These are phyloP conservation scores for Bedellia somnulentella DNA, from an alignment of 2,888 invertebrate genomes.

Conservation along the genomic window DNA sequence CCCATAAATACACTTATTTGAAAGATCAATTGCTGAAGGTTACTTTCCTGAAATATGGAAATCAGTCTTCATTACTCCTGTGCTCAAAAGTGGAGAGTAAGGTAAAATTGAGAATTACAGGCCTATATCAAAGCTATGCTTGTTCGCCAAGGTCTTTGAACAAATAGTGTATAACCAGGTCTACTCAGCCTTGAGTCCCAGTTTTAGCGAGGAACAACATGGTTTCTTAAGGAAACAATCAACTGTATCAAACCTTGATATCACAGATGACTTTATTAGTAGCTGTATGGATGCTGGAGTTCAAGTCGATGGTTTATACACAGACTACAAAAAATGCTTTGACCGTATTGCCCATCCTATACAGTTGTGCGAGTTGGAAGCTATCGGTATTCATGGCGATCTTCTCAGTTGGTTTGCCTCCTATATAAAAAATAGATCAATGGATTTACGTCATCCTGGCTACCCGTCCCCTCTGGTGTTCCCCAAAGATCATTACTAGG, in stretches of 20 bases:
- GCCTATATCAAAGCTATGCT: no score
- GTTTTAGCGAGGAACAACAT: no score
- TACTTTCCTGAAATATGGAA: no score
- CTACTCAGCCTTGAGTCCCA: no score
- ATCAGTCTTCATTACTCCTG: no score
- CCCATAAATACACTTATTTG: background rate
- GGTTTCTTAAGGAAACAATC: constrained; percentile 9
- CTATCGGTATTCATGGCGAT: background rate
- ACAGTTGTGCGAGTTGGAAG: background rate
- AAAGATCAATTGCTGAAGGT: no score
- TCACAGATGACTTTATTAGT: constrained; percentile 3
- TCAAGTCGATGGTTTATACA: constrained; percentile 7
- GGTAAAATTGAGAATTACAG: constrained; percentile 6
- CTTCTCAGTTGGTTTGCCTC: background rate
- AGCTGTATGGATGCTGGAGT: constrained; percentile 1
- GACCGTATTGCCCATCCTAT: constrained; percentile 3
- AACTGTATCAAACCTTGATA: constrained; percentile 5
- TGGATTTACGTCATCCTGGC: no score
- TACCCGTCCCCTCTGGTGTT: no score
- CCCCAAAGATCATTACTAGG: background rate
- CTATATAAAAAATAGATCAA: no score
- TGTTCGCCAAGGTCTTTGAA: no score
- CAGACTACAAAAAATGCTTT: constrained; percentile 7
- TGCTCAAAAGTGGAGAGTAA: constrained; percentile 7
- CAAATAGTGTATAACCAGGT: no score